These are phyloP conservation scores for Heliconius ismenius DNA, from an alignment of 2,888 invertebrate species.

Conservation along the genomic window DNA sequence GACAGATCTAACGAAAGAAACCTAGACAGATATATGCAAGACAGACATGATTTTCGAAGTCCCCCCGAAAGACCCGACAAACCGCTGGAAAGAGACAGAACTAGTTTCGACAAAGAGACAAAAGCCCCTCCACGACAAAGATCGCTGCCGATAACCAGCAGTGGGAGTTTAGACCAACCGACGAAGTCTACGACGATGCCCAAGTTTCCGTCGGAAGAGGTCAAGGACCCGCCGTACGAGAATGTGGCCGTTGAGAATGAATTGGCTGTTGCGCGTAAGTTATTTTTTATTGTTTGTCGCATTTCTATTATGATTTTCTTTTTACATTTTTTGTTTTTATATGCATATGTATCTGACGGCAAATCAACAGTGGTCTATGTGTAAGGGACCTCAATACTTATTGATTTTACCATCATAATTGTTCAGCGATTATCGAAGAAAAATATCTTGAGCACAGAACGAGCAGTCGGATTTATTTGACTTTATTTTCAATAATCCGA, in stretches of 20 bases:
- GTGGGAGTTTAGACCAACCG: constrained; percentile 66
- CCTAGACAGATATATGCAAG: constrained; percentile 38
- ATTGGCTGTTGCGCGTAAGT: constrained; percentile 70
- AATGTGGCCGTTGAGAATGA: constrained; percentile 72
- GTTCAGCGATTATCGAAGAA: too few relatives aligned
- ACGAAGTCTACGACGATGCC: constrained; percentile 83
- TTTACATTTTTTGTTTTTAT: constrained; percentile 18
- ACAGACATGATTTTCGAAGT: constrained; percentile 54
- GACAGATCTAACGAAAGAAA: constrained; percentile 13
- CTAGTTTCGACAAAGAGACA: constrained; percentile 53
- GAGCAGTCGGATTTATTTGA: too few relatives aligned
- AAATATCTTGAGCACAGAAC: too few relatives aligned
- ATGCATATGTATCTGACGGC: background rate
- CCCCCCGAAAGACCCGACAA: constrained; percentile 65
- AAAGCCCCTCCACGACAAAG: constrained; percentile 72
- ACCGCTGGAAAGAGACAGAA: constrained; percentile 47
- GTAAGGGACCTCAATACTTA: background rate
- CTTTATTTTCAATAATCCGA: too few relatives aligned
- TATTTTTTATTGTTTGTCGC: constrained; percentile 25
- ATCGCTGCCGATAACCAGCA: constrained; percentile 68
- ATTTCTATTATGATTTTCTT: background rate
- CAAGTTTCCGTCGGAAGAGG: constrained; percentile 77
- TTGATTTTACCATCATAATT: background rate
- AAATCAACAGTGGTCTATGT: background rate
- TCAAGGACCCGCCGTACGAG: constrained; percentile 72